These are phyloP conservation scores for Galaxea fascicularis DNA, from an alignment of 92 coral and sea anemone species.

Conservation along the genomic window DNA sequence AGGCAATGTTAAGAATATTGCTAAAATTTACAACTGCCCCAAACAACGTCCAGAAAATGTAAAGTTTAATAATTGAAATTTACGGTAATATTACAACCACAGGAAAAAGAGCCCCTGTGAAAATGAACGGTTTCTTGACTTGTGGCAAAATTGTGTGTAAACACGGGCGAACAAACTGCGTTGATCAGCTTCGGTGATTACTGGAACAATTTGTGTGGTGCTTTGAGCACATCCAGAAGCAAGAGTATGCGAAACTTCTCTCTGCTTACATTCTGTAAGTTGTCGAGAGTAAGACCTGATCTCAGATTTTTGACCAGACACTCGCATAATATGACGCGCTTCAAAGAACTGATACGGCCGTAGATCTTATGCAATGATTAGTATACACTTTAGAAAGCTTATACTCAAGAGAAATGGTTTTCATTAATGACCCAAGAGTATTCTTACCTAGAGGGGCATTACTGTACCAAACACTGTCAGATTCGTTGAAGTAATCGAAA, in stretches of 20 bases:
- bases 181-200: not conserved
- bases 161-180: slow-evolving; percentile 20
- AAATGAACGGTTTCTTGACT: slow-evolving; percentile 18
- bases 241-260: slow-evolving; percentile 33
- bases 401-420: slow-evolving; percentile 48
- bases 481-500: slow-evolving; percentile 21
- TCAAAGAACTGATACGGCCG: slow-evolving; percentile 58
- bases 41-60: not conserved
- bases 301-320: slow-evolving; percentile 64
- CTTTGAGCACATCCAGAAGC: slow-evolving; percentile 16
- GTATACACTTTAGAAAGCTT: slow-evolving; percentile 48
- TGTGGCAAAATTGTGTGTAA: slow-evolving; percentile 41
- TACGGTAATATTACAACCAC: slow-evolving; percentile 17
- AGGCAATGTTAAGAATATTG: not conserved
- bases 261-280: slow-evolving; percentile 41
- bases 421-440: slow-evolving; percentile 51
- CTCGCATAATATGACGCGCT: slow-evolving; percentile 56
- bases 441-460: slow-evolving; percentile 60
- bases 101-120: not conserved
- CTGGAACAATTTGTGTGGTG: slow-evolving; percentile 19
- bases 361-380: slow-evolving; percentile 60
- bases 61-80: slow-evolving; percentile 2
- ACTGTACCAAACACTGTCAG: slow-evolving; percentile 59
- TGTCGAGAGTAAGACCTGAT: slow-evolving; percentile 51
- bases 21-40: not conserved